Conservation (phyloP, 2,113 vertebrate genomes). For the Siniperca chuatsi region DNA sequence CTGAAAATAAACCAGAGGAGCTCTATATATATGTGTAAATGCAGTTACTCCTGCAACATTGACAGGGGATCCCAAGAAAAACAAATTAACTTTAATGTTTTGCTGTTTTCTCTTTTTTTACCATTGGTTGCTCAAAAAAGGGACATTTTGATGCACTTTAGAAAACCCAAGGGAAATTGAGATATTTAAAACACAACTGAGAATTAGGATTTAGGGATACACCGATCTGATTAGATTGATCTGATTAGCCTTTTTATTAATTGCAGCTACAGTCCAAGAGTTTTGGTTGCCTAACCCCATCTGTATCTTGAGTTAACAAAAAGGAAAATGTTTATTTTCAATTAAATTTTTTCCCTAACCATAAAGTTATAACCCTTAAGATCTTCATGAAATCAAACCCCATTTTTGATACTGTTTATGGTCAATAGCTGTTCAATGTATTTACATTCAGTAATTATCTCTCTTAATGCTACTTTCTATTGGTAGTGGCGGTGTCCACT, state of each 20-base stretch:
- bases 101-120: conserved; percentile 28
- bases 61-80: conserved; percentile 46
- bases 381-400: not conserved
- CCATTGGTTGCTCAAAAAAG: conserved; percentile 21
- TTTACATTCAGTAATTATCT: not conserved
- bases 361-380: not conserved
- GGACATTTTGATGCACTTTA: not conserved
- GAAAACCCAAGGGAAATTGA: not conserved
- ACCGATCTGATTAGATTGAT: not conserved
- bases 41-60: conserved; percentile 31
- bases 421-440: not conserved
- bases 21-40: conserved; percentile 45
- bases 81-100: conserved; percentile 25
- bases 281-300: not conserved
- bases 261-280: too few species aligned
- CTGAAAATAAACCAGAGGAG: conserved; percentile 58
- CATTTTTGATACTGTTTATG: not conserved
- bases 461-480: not conserved
- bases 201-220: too few species aligned
- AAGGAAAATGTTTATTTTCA: not conserved
- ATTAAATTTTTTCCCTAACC: not conserved
- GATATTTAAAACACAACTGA: not conserved
- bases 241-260: not conserved
- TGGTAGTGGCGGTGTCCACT: not conserved
- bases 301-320: not conserved